Evolutionary conservation across 2,797 vertebrate genomes (phyloP), one percentile per base, ranked within the genome.

Genomic region (Paratrypauchen microcephalus): DNA sequence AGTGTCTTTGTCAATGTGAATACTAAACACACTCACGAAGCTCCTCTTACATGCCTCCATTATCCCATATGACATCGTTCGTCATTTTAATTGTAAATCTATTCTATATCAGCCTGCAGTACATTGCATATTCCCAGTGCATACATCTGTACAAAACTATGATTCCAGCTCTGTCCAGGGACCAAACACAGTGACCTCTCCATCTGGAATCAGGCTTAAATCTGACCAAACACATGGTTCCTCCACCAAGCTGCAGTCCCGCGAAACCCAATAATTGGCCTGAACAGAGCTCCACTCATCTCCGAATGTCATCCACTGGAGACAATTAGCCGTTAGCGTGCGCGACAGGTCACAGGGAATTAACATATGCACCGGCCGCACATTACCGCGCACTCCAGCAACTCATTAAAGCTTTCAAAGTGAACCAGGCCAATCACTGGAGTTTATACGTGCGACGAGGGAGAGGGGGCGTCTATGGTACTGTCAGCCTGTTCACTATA

Each of bases 301-400:
- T 63, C 52, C 1, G 86, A 85, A 86, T 88, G 83, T 86, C 81
- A 85, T 83, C 85, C 41, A 8, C 74, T 80, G 41, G 81, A 85
- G 30, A 89, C 88, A 88, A 91, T 89, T 89, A 88, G 87, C 87
- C 83, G 81, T 86, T 85, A 80, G 87, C 87, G 81, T 75, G 84
- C 86, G 79, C 70, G 86, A 78, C 83, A 86, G 90, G 90, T 92
- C 89, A 88, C 86, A 86, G 85, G 83, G 88, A 90, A 90, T 88
- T 87, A 91, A 89, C 88, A 89, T 87, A 89, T 88, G 87, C 81
- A 83, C 86, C 73, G 86, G 81, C 86, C 84, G 86, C 85, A 83
- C 88, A 80, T 88, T 90, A 90, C 89, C 88, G 88, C 87, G 87
- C 76, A 83, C 87, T 87, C 91, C 84, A 85, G 81, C 79, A 68